Evolutionary conservation across 2,888 invertebrate species (phyloP).

Genomic region (Drosophila testacea): DNA sequence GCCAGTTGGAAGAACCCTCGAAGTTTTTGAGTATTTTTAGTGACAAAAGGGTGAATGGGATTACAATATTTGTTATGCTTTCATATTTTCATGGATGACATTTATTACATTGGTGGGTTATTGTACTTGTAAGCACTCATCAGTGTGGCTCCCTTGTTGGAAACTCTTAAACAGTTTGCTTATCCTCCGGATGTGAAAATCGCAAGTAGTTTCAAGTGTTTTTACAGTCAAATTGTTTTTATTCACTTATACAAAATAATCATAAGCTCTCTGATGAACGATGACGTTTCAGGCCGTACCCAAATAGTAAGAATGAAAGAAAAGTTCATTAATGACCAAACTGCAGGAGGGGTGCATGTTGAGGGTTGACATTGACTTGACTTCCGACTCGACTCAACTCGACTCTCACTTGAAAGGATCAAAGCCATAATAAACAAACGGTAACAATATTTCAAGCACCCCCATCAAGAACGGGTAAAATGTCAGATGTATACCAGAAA

Average conservation of each 20-base stretch:
- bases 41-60: slow-evolving; percentile 68
- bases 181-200: slow-evolving; percentile 57
- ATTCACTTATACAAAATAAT: slow-evolving; percentile 72
- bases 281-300: slow-evolving; percentile 5
- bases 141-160: slow-evolving; percentile 35
- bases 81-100: slow-evolving; percentile 67
- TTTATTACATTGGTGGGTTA: slow-evolving; percentile 64
- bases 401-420: not conserved
- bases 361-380: slow-evolving; percentile 55
- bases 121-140: slow-evolving; percentile 45
- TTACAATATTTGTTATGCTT: slow-evolving; percentile 63
- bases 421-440: slow-evolving; percentile 7
- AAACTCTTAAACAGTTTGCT: slow-evolving; percentile 35
- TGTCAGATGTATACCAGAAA: not conserved
- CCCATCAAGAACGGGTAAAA: not conserved
- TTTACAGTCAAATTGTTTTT: slow-evolving; percentile 80
- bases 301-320: slow-evolving; percentile 29
- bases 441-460: slow-evolving; percentile 6
- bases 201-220: slow-evolving; percentile 74
- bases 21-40: not conserved
- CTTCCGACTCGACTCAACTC: slow-evolving; percentile 8
- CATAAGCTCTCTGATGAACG: slow-evolving; percentile 42
- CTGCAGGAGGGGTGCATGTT: slow-evolving; percentile 49
- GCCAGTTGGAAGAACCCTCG: slow-evolving; percentile 18
- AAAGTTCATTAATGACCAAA: slow-evolving; percentile 48